These are phyloP conservation scores for Brachionus rotundiformis DNA, from an alignment of 1,140 invertebrate genomes.

Conservation along the genomic window DNA sequence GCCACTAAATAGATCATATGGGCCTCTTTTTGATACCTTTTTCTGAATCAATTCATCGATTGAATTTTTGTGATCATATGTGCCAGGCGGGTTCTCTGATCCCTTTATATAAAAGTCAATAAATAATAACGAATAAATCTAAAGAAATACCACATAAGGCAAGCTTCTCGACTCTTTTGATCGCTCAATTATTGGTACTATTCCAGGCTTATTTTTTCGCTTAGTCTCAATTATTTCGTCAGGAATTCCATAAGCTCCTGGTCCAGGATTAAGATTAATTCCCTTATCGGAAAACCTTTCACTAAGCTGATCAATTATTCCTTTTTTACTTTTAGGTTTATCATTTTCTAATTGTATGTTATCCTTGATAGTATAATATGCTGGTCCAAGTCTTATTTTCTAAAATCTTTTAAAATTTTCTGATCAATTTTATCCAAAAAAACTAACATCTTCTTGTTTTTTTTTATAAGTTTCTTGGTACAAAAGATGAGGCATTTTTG, in stretches of 20 bases:
- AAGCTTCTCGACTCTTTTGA: conserved; percentile 10
- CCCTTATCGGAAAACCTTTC: conserved; percentile 4
- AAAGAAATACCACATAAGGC: conserved; percentile 45
- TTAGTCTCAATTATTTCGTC: conserved; percentile 32
- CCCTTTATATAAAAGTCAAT: background rate
- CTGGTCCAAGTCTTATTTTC: conserved; percentile 46
- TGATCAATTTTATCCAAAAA: too few species aligned
- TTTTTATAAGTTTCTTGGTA: conserved; percentile 44
- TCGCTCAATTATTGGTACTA: conserved; percentile 25
- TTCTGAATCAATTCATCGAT: conserved; percentile 47
- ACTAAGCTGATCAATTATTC: background rate
- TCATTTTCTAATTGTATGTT: background rate
- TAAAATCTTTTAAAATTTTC: background rate
- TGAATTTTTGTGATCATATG: conserved; percentile 25
- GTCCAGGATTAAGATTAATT: conserved; percentile 2
- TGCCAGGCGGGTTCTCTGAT: conserved; percentile 25
- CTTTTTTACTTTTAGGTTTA: background rate
- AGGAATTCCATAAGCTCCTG: conserved; percentile 41
- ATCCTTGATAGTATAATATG: conserved; percentile 30
- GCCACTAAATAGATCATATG: conserved; percentile 41
- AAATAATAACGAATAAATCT: too few species aligned
- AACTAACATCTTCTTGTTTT: conserved; percentile 34
- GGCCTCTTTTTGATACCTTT: conserved; percentile 30
- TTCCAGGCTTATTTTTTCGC: conserved; percentile 30
- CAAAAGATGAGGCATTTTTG: conserved; percentile 49